phyloP scores from a whole-genome alignment of 2,888 invertebrate species.

The Leucophenga maculata region DNA sequence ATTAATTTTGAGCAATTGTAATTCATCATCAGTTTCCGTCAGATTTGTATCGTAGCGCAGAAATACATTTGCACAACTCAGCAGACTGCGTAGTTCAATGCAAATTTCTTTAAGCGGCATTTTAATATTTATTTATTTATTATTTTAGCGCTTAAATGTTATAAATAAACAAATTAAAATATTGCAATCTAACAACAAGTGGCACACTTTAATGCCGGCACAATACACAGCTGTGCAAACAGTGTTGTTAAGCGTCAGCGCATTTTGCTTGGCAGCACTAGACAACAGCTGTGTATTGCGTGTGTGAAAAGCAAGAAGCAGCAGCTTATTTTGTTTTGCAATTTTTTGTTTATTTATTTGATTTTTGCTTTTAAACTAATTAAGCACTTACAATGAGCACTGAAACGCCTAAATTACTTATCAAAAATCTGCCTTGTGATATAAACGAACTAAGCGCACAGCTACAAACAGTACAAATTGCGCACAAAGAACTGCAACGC shows the following conservation, averaged over 20 bases:
- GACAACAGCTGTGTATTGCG: not conserved
- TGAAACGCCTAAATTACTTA: constrained; percentile 49
- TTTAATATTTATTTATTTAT: too few species aligned
- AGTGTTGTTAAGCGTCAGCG: constrained; percentile 9
- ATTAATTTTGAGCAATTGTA: constrained; percentile 54
- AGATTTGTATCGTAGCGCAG: constrained; percentile 58
- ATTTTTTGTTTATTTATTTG: not conserved
- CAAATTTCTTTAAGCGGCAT: constrained; percentile 61
- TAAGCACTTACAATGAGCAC: constrained; percentile 27
- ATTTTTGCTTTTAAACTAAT: not conserved
- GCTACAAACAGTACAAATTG: constrained; percentile 48
- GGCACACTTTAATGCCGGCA: constrained; percentile 47
- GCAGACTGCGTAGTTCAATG: constrained; percentile 66
- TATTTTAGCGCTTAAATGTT: too few species aligned
- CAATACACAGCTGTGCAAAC: constrained; percentile 33
- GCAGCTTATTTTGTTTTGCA: too few species aligned
- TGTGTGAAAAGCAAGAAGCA: too few species aligned
- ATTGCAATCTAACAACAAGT: too few species aligned
- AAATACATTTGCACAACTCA: constrained; percentile 64
- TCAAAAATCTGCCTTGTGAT: constrained; percentile 62
- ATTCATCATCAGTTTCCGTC: constrained; percentile 40
- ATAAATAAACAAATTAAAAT: not conserved
- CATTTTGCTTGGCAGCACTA: not conserved
- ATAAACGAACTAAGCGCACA: constrained; percentile 49
- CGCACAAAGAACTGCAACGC: constrained; percentile 48